phyloP scores from a whole-genome alignment of 2,888 invertebrate species.

The Galerucella calmariensis region DNA sequence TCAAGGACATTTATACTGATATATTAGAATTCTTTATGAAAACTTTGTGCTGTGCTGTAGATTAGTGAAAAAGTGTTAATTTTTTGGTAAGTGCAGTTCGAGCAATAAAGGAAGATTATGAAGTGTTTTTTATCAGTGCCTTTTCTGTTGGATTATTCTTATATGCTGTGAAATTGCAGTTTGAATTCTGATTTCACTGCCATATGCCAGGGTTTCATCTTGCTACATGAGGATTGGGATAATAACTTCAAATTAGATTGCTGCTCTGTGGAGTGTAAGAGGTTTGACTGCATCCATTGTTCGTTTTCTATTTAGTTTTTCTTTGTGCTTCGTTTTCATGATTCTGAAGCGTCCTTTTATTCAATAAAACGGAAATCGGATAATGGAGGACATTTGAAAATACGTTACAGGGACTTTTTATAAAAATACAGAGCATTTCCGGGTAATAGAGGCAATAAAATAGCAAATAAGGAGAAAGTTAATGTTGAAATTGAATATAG shows the following conservation, averaged over 20 bases:
- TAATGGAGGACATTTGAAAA: not conserved
- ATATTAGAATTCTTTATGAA: slow-evolving; percentile 22
- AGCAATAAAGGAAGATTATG: slow-evolving; percentile 33
- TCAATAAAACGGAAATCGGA: not conserved
- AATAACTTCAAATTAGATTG: slow-evolving; percentile 13
- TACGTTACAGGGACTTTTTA: not conserved
- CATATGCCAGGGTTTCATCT: slow-evolving; percentile 40
- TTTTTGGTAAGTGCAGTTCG: slow-evolving; percentile 43
- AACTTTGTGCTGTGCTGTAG: slow-evolving; percentile 39
- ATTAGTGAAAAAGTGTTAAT: slow-evolving; percentile 29
- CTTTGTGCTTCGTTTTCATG: not conserved
- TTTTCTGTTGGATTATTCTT: slow-evolving; percentile 33
- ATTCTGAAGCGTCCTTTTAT: slow-evolving; percentile 10
- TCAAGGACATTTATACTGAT: slow-evolving; percentile 44
- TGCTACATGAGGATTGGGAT: slow-evolving; percentile 33
- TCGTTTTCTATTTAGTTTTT: slow-evolving; percentile 14
- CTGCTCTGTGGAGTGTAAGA: slow-evolving; percentile 28
- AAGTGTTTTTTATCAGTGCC: slow-evolving; percentile 35
- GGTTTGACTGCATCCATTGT: slow-evolving; percentile 21
- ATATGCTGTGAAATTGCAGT: slow-evolving; percentile 44
- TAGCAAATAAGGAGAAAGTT: not conserved
- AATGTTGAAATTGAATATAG: not conserved
- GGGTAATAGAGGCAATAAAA: not conserved
- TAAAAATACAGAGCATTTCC: not conserved
- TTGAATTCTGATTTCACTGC: slow-evolving; percentile 39